Percentiles rank a stretch among this genome's conserved stretches.
phyloP scores from a whole-genome alignment of 2,888 invertebrate genomes.

The Eupithecia dodoneata region DNA sequence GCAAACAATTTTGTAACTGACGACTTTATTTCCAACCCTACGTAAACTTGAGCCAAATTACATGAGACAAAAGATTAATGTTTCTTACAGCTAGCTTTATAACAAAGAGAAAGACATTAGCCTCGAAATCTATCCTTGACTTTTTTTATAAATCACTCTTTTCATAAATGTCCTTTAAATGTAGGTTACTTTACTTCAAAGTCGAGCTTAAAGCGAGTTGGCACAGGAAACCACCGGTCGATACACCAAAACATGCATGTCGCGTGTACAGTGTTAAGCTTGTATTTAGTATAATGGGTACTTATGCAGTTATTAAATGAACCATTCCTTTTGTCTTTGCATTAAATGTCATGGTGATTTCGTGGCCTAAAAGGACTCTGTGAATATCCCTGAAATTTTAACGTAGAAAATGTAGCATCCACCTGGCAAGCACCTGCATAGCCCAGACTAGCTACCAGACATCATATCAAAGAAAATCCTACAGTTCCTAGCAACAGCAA shows the following conservation, averaged over 20 bases:
- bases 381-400: background rate
- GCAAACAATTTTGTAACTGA: too few relatives aligned
- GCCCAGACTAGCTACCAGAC: too few relatives aligned
- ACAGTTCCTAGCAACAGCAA: too few relatives aligned
- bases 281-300: conserved; percentile 43
- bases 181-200: background rate
- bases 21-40: too few relatives aligned
- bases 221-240: conserved; percentile 48
- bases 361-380: background rate
- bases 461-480: too few relatives aligned
- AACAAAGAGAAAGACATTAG: background rate
- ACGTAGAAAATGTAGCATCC: too few relatives aligned
- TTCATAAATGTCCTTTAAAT: background rate
- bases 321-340: conserved; percentile 23
- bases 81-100: background rate
- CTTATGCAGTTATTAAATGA: conserved; percentile 36
- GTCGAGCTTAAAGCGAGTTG: background rate
- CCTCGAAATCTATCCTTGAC: background rate
- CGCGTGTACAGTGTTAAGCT: conserved; percentile 52
- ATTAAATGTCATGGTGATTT: background rate
- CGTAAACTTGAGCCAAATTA: background rate
- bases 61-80: background rate
- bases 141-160: background rate
- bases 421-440: too few relatives aligned
- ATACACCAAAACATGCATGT: conserved; percentile 51